Evolutionary conservation across 2,888 invertebrate species (phyloP), one percentile per base, ranked within the genome.

Genomic region (Pachliopta kotzebuea): DNA sequence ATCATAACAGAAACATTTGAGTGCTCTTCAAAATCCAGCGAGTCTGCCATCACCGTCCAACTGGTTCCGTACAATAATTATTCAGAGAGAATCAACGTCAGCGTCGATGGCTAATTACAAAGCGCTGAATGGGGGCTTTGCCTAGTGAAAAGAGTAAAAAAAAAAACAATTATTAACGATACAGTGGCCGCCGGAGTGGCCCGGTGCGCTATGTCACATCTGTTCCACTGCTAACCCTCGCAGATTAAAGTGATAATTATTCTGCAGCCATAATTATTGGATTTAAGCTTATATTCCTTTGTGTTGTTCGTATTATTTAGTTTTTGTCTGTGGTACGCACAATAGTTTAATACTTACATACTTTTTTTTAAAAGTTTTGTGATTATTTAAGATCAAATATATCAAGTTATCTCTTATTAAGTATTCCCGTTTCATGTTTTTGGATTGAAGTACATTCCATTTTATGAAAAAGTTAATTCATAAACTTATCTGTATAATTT

Each of bases 211-310:
- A 62, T 78, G 88, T 80, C 90, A 82, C 90, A 91, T 91, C 90
- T 91, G 90, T 88, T 86, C 84, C 68, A 68, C 77, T 73, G 61
- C 49, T 62, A 66, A 80, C 80, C 86, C 81, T 81, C 76, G 78
- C 77, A 90, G 90, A 91, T 91, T 90, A 89, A 72, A 80, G 81
- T 85, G 88, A 88, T 90, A 90, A 90, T 90, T 91, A 90, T 89
- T 89, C 85, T 79, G 81, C 76, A 77, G 84, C 76, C 76, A 83
- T 91, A 90, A 91, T 91, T 90, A 91, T 85, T 85, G 87, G 89
- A 88, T 90, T 90, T 88, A 75, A 78, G 77, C 74, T 74, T 76
- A 77, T 76, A 77, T 79, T 74, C 70, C 69, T 62, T 70, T 72
- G 73, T 78, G 76, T 76, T 72, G 71, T 74, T 72, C 68, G 69